A percentile compares a stretch with the other conserved stretches of the same genome.
Conservation (phyloP, 2,797 vertebrate genomes). For the Salarias fasciatus region DNA sequence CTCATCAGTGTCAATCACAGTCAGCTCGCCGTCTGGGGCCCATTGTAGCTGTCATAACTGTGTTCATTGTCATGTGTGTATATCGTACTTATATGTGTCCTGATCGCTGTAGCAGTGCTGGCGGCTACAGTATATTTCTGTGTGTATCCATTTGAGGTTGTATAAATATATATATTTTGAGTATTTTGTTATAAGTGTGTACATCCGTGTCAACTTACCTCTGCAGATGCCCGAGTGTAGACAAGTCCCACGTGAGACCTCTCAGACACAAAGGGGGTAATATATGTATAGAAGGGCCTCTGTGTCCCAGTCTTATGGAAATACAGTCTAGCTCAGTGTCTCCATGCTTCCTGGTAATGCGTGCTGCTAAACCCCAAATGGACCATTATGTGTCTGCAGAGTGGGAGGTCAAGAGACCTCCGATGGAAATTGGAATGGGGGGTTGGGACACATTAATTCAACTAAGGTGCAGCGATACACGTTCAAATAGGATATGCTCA, state of each 20-base stretch:
- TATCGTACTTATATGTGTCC: constrained; percentile 1
- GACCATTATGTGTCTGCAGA: constrained; percentile 78
- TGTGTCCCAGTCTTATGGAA: constrained; percentile 81
- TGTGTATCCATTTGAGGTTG: constrained; percentile 8
- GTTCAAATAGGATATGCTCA: constrained; percentile 42
- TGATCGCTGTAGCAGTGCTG: constrained; percentile 7
- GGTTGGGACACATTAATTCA: constrained; percentile 73
- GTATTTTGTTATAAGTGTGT: background rate
- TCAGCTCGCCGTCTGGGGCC: constrained; percentile 20
- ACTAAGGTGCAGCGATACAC: constrained; percentile 52
- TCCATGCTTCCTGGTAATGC: constrained; percentile 66
- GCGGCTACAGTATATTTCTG: background rate
- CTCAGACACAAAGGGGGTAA: constrained; percentile 81
- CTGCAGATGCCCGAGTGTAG: constrained; percentile 35
- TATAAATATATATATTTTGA: constrained; percentile 14
- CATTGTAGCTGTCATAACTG: constrained; percentile 33
- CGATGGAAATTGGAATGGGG: constrained; percentile 71
- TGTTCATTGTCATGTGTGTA: constrained; percentile 12
- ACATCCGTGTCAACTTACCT: background rate
- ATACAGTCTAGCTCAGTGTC: constrained; percentile 72
- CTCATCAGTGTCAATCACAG: constrained; percentile 50
- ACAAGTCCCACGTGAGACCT: constrained; percentile 62
- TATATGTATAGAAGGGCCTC: constrained; percentile 79
- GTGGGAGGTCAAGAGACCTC: constrained; percentile 79
- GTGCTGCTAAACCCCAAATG: constrained; percentile 78